These are phyloP conservation scores for Cryptus armator DNA, from an alignment of 2,888 invertebrate species.

Conservation along the genomic window DNA sequence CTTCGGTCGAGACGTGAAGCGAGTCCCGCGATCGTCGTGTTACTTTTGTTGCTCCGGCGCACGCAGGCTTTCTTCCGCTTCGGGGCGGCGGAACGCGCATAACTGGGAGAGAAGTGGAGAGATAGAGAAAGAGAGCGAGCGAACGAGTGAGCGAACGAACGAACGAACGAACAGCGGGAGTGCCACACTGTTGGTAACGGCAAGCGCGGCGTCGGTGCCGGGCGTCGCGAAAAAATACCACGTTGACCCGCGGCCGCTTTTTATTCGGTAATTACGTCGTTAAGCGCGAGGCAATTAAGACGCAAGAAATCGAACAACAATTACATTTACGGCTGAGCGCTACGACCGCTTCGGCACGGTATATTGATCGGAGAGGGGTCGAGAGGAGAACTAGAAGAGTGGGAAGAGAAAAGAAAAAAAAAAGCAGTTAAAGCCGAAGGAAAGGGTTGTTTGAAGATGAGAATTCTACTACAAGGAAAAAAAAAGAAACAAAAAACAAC, in stretches of 20 bases:
- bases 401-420: conserved; percentile 38
- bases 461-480: conserved; percentile 11
- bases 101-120: conserved; percentile 25
- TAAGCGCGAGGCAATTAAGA: conserved; percentile 83
- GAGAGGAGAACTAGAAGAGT: conserved; percentile 67
- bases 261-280: conserved; percentile 83
- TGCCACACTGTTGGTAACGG: conserved; percentile 23
- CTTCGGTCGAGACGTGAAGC: conserved; percentile 61
- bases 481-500: neutral
- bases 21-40: conserved; percentile 54
- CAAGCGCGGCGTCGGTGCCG: conserved; percentile 13
- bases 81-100: conserved; percentile 60
- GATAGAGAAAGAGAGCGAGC: conserved; percentile 14
- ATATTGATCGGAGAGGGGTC: conserved; percentile 78
- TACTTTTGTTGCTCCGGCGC: conserved; percentile 23
- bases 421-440: neutral
- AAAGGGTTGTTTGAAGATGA: conserved; percentile 27
- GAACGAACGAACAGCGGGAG: conserved; percentile 52
- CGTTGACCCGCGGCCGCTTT: conserved; percentile 69
- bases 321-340: conserved; percentile 79
- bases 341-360: conserved; percentile 73
- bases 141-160: conserved; percentile 49
- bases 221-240: conserved; percentile 67
- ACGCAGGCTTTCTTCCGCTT: conserved; percentile 59
- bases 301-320: conserved; percentile 83